Evolutionary conservation across 2,113 vertebrate species (phyloP).

Genomic region (Hippocampus zosterae): DNA sequence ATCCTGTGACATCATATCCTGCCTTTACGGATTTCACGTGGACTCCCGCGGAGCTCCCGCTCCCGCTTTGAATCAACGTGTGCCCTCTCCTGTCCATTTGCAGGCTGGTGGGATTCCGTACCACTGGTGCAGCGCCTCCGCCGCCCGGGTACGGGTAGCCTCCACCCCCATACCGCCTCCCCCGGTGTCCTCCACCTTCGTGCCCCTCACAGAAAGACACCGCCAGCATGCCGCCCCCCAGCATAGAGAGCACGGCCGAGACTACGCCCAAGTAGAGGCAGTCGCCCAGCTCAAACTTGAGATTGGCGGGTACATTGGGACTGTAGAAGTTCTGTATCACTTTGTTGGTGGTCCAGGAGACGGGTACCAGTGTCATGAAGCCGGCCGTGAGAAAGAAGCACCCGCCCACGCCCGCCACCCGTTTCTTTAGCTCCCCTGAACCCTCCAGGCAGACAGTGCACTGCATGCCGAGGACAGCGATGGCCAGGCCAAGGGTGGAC

Average conservation of each 20-base stretch:
- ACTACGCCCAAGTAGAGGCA: slow-evolving; percentile 87
- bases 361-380: slow-evolving; percentile 83
- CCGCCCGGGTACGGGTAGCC: slow-evolving; percentile 65
- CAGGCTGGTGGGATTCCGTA: slow-evolving; percentile 44
- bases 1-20: slow-evolving; percentile 74
- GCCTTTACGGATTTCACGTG: slow-evolving; percentile 52
- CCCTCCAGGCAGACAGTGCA: slow-evolving; percentile 87
- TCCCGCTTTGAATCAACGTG: slow-evolving; percentile 40
- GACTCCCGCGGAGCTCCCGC: slow-evolving; percentile 29
- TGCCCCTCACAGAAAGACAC: slow-evolving; percentile 74
- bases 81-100: slow-evolving; percentile 50
- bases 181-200: slow-evolving; percentile 13
- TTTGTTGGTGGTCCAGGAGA: slow-evolving; percentile 89
- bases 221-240: slow-evolving; percentile 84
- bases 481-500: slow-evolving; percentile 75
- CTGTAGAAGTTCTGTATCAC: slow-evolving; percentile 87
- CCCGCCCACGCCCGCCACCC: slow-evolving; percentile 78
- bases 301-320: slow-evolving; percentile 75
- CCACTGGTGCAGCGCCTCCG: slow-evolving; percentile 39
- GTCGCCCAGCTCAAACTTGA: slow-evolving; percentile 89
- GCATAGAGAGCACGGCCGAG: slow-evolving; percentile 79
- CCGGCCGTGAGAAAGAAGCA: slow-evolving; percentile 78
- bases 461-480: slow-evolving; percentile 83
- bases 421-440: slow-evolving; percentile 69
- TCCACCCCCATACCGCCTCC: slow-evolving; percentile 38